Percentiles rank a stretch among this genome's conserved stretches.
phyloP scores from a whole-genome alignment of 2,113 vertebrate genomes.

The Hippocampus mohnikei region DNA sequence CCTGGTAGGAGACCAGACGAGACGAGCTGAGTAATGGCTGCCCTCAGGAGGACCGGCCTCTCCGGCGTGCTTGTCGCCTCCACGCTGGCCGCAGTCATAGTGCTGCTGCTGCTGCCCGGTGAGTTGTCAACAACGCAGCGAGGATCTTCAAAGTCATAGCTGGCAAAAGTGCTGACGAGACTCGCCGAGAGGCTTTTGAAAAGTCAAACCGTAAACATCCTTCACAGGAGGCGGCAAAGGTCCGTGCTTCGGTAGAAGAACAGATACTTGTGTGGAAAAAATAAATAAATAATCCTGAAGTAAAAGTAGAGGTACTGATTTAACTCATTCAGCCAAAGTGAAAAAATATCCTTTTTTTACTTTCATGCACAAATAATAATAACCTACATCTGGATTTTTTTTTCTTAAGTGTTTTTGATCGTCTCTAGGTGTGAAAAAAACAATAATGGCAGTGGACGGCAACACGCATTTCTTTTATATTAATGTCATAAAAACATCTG shows the following conservation, averaged over 20 bases:
- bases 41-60: constrained; percentile 37
- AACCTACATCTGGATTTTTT: no score
- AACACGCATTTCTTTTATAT: no score
- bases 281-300: no score
- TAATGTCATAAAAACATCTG: no score
- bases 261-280: neutral
- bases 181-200: neutral
- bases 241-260: neutral
- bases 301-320: no score
- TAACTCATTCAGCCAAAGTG: no score
- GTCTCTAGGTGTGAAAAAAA: no score
- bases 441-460: no score
- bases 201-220: no score
- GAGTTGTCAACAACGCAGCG: constrained; percentile 33
- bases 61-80: constrained; percentile 38
- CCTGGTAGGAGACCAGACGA: constrained; percentile 22
- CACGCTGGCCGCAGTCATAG: constrained; percentile 49
- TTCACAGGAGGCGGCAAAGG: neutral
- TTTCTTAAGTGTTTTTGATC: no score
- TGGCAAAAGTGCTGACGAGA: neutral
- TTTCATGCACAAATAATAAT: no score
- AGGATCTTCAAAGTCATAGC: neutral
- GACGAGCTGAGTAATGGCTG: constrained; percentile 59
- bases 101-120: constrained; percentile 64
- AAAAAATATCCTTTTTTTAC: no score